phyloP scores from a whole-genome alignment of 2,888 invertebrate genomes.

The Eilema caniola region DNA sequence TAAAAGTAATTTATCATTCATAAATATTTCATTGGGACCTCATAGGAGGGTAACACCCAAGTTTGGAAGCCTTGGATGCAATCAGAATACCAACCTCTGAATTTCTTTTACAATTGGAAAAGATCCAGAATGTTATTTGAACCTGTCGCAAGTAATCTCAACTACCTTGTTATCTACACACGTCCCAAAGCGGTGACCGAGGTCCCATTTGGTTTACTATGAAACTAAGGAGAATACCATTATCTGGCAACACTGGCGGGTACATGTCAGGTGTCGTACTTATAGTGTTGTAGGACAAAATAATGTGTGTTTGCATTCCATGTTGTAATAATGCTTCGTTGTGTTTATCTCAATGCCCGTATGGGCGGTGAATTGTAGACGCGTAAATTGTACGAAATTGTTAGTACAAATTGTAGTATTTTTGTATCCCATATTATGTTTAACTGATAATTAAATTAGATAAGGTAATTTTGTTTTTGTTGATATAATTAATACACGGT shows the following conservation, averaged over 20 bases:
- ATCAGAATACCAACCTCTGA: no score
- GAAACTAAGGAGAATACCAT: neutral
- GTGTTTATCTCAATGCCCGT: slow-evolving; percentile 13
- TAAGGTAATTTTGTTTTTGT: neutral
- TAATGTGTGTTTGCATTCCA: slow-evolving; percentile 4
- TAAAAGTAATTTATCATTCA: no score
- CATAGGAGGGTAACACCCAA: no score
- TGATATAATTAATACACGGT: no score
- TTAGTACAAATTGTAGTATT: neutral
- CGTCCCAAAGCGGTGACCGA: no score
- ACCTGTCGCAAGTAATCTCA: no score
- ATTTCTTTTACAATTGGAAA: no score
- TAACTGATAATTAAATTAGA: neutral
- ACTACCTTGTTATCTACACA: no score
- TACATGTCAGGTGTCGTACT: slow-evolving; percentile 3
- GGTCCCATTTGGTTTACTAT: neutral
- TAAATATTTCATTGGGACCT: no score
- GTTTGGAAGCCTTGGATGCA: no score
- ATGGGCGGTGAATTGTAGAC: slow-evolving; percentile 1
- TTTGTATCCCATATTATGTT: neutral
- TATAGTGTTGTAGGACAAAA: neutral
- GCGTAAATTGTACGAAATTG: neutral
- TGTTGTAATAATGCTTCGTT: neutral
- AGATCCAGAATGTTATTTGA: no score
- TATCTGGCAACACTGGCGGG: neutral